These are phyloP conservation scores for Syrphus vitripennis DNA, from an alignment of 2,888 invertebrate species.

Conservation along the genomic window DNA sequence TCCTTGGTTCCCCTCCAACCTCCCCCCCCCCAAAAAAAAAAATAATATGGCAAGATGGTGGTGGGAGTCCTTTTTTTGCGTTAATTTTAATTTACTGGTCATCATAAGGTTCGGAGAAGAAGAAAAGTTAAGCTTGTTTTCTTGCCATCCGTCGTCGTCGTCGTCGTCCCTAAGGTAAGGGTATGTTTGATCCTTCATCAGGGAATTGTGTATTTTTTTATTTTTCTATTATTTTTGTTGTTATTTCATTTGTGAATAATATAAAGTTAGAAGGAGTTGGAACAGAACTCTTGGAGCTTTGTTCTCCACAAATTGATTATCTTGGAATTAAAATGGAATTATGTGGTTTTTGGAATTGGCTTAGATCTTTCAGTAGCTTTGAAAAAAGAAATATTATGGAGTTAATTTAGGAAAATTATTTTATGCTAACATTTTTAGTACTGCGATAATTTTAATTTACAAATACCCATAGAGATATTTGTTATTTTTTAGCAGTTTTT, in stretches of 20 bases:
- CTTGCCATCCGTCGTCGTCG: not conserved
- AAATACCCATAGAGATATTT: no score
- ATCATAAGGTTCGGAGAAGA: constrained; percentile 49
- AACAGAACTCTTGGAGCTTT: not conserved
- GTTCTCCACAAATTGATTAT: constrained; percentile 4
- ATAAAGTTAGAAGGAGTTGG: not conserved
- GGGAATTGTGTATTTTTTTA: constrained; percentile 39
- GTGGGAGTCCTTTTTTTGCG: constrained; percentile 37
- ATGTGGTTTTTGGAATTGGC: not conserved
- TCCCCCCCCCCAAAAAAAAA: not conserved
- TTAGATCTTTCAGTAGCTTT: not conserved
- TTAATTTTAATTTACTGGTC: constrained; percentile 64
- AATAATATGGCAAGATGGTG: not conserved
- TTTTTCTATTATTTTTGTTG: not conserved
- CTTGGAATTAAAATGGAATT: not conserved
- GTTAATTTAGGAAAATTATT: no score
- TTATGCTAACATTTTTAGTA: no score
- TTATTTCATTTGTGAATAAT: constrained; percentile 29
- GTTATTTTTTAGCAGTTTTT: no score
- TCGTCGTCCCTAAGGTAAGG: not conserved
- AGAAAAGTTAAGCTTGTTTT: constrained; percentile 51
- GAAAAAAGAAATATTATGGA: not conserved
- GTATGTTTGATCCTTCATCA: constrained; percentile 64
- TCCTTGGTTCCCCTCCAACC: not conserved
- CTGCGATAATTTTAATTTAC: no score